Conservation (phyloP, 1,140 invertebrate genomes). For the Ericerus pela region DNA sequence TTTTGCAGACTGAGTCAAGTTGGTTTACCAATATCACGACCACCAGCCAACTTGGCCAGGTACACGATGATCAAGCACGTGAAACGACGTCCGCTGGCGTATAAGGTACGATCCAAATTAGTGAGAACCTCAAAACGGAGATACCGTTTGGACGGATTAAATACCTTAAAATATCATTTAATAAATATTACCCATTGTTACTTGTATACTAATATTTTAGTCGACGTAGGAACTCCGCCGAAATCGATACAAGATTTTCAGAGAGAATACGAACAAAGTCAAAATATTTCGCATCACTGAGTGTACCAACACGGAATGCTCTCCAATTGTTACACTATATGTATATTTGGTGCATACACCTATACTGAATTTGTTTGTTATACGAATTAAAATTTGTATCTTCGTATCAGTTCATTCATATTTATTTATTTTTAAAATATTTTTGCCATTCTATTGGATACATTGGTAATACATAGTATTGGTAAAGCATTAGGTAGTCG, state of each 20-base stretch:
- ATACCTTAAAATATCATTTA: conserved; percentile 33
- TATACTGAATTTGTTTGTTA: too few species aligned
- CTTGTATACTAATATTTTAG: conserved; percentile 35
- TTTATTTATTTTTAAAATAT: too few species aligned
- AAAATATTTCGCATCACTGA: background rate
- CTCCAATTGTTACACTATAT: too few species aligned
- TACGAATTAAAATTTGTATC: too few species aligned
- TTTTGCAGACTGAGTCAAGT: conserved; percentile 30
- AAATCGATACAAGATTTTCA: conserved; percentile 20
- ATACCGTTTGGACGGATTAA: conserved; percentile 37
- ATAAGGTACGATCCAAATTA: conserved; percentile 31
- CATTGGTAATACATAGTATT: too few species aligned
- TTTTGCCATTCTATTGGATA: too few species aligned
- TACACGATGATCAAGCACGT: conserved; percentile 40
- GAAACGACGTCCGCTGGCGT: conserved; percentile 32
- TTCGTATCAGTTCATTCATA: too few species aligned
- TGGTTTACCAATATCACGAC: conserved; percentile 32
- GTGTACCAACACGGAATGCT: too few species aligned
- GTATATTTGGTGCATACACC: too few species aligned
- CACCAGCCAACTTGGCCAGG: conserved; percentile 32
- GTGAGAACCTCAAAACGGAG: conserved; percentile 34
- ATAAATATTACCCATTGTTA: conserved; percentile 25
- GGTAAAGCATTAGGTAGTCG: too few species aligned
- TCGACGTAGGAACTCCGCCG: conserved; percentile 35
- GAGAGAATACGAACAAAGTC: conserved; percentile 8